A percentile compares a stretch with the other conserved stretches of the same genome.
These are phyloP conservation scores for Karalla daura DNA, from an alignment of 2,797 vertebrate genomes.

Conservation along the genomic window DNA sequence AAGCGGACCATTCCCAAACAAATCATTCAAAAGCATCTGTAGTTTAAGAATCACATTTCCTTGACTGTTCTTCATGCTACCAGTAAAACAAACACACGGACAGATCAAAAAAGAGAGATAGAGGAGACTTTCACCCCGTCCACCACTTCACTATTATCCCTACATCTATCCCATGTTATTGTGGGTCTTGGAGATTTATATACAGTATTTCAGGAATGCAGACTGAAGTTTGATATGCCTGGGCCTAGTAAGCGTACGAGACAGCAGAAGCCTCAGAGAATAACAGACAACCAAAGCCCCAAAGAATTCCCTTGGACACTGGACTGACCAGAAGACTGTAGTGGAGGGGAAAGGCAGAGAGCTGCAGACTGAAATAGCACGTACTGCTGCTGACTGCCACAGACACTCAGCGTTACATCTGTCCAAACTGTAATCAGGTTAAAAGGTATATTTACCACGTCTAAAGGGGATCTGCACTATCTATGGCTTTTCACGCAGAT, in stretches of 20 bases:
- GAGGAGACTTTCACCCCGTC: constrained; percentile 49
- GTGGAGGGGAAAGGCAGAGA: constrained; percentile 57
- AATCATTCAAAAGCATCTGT: constrained; percentile 22
- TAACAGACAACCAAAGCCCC: constrained; percentile 75
- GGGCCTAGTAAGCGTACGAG: constrained; percentile 66
- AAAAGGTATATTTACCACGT: constrained; percentile 32
- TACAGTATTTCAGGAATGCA: constrained; percentile 79
- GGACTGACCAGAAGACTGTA: constrained; percentile 68
- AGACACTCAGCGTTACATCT: constrained; percentile 52
- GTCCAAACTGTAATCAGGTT: constrained; percentile 31
- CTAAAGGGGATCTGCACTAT: background rate
- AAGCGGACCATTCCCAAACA: constrained; percentile 20
- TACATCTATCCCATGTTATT: constrained; percentile 56
- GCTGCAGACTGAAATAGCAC: constrained; percentile 70
- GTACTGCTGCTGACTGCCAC: constrained; percentile 43
- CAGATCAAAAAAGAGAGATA: background rate
- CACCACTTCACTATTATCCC: constrained; percentile 50
- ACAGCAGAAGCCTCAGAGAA: constrained; percentile 77
- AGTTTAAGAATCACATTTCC: constrained; percentile 11
- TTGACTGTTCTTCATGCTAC: constrained; percentile 20
- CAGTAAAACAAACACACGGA: constrained; percentile 41
- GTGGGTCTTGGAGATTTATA: constrained; percentile 58
- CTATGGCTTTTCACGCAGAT: background rate
- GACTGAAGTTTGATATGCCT: constrained; percentile 70
- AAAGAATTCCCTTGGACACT: constrained; percentile 76